Conservation (phyloP, 2,113 vertebrate genomes). For the Leptodactylus fuscus region DNA sequence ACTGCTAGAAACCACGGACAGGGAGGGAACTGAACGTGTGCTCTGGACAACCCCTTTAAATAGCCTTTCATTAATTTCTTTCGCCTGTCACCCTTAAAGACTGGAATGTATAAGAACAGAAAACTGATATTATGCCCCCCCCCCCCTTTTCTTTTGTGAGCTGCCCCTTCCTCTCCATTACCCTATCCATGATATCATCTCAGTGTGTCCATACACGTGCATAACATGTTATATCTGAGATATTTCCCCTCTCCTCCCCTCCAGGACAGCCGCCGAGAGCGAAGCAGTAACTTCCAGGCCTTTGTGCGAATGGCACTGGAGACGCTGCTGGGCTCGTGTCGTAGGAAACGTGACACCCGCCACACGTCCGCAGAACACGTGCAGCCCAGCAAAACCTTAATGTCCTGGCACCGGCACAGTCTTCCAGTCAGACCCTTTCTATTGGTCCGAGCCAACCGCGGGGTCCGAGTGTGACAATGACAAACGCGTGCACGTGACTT, state of each 20-base stretch:
- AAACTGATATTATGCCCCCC: too few relatives aligned
- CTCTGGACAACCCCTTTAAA: too few relatives aligned
- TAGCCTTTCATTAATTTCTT: too few relatives aligned
- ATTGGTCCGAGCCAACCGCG: slow-evolving; percentile 4
- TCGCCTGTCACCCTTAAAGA: too few relatives aligned
- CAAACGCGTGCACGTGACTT: background rate
- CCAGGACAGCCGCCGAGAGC: slow-evolving; percentile 83
- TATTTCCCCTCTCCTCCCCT: slow-evolving; percentile 66
- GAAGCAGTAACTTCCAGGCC: slow-evolving; percentile 83
- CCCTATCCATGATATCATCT: too few relatives aligned
- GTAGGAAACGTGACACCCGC: slow-evolving; percentile 68
- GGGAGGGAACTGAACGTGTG: too few relatives aligned
- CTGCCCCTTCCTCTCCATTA: too few relatives aligned
- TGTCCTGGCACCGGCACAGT: slow-evolving; percentile 43
- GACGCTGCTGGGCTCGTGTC: slow-evolving; percentile 77
- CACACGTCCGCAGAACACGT: background rate
- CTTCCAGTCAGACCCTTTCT: slow-evolving; percentile 31
- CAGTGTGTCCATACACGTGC: too few relatives aligned
- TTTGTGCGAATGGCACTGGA: slow-evolving; percentile 82
- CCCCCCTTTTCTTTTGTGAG: too few relatives aligned
- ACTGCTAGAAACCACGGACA: too few relatives aligned
- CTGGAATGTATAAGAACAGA: too few relatives aligned
- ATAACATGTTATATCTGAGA: too few relatives aligned
- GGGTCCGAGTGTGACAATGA: background rate
- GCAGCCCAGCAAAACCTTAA: slow-evolving; percentile 14